phyloP scores from a whole-genome alignment of 2,797 vertebrate species.

The Argyrosomus regius region DNA sequence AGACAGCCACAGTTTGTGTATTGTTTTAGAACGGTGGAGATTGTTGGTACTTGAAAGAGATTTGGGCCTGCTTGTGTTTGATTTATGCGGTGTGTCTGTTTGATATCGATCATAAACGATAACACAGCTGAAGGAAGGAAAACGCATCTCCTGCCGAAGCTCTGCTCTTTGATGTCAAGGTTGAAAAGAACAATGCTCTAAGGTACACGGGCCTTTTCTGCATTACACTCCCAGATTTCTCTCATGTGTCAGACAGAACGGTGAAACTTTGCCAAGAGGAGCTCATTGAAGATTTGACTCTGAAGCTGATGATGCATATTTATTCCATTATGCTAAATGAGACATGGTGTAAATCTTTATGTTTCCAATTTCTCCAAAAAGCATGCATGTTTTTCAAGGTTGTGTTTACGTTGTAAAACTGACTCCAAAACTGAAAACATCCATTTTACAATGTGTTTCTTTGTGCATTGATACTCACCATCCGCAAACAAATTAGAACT shows the following conservation, averaged over 20 bases:
- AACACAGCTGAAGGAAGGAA: constrained; percentile 82
- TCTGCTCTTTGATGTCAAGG: constrained; percentile 80
- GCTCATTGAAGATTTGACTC: constrained; percentile 7
- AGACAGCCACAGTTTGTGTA: constrained; percentile 73
- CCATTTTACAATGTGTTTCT: neutral
- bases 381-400: neutral
- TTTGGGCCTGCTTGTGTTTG: constrained; percentile 70
- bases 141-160: constrained; percentile 78
- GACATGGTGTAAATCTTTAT: constrained; percentile 25
- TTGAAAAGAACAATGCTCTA: constrained; percentile 77
- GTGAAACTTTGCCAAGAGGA: constrained; percentile 23
- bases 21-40: constrained; percentile 72
- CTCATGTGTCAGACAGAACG: constrained; percentile 47
- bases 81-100: constrained; percentile 79
- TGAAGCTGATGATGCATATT: constrained; percentile 41
- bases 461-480: neutral
- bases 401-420: constrained; percentile 5
- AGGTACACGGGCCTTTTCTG: constrained; percentile 62
- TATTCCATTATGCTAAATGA: constrained; percentile 25
- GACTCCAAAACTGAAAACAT: neutral
- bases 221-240: constrained; percentile 40
- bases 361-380: constrained; percentile 19
- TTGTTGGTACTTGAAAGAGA: constrained; percentile 82
- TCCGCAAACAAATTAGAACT: neutral
- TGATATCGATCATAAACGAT: constrained; percentile 84